phyloP scores from a whole-genome alignment of 2,888 invertebrate species.

The Ectemnius lituratus region DNA sequence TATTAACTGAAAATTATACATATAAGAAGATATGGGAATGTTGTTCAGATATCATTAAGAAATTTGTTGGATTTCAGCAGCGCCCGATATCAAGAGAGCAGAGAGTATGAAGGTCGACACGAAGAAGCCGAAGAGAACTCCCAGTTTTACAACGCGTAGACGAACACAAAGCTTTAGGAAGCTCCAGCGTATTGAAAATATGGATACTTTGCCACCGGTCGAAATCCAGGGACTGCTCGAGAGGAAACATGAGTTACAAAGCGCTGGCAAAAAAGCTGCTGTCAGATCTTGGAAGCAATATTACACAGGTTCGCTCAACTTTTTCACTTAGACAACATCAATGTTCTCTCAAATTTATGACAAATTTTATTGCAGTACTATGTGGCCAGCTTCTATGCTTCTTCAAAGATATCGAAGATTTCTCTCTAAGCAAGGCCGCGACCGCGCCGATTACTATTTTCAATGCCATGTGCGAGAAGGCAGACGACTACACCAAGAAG shows the following conservation, averaged over 20 bases:
- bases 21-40: constrained; percentile 15
- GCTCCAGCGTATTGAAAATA: constrained; percentile 81
- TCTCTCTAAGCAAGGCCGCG: constrained; percentile 91
- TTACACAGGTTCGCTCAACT: constrained; percentile 82
- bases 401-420: constrained; percentile 97
- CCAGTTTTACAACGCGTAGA: constrained; percentile 95
- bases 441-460: constrained; percentile 87
- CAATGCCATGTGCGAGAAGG: constrained; percentile 90
- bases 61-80: constrained; percentile 51
- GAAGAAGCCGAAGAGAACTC: constrained; percentile 94
- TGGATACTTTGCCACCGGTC: constrained; percentile 88
- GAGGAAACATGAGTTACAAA: constrained; percentile 95
- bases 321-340: neutral
- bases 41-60: constrained; percentile 9
- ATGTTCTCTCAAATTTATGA: neutral
- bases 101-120: constrained; percentile 91
- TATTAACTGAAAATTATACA: constrained; percentile 20
- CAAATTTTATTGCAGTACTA: constrained; percentile 81
- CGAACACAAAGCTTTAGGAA: constrained; percentile 92
- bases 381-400: constrained; percentile 98
- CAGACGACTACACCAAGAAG: constrained; percentile 96
- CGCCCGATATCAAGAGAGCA: constrained; percentile 85
- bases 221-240: constrained; percentile 95
- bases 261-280: constrained; percentile 95
- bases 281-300: constrained; percentile 97